Base-by-base conservation (phyloP, 64 coral and sea anemone species). In the Montipora sp. region DNA sequence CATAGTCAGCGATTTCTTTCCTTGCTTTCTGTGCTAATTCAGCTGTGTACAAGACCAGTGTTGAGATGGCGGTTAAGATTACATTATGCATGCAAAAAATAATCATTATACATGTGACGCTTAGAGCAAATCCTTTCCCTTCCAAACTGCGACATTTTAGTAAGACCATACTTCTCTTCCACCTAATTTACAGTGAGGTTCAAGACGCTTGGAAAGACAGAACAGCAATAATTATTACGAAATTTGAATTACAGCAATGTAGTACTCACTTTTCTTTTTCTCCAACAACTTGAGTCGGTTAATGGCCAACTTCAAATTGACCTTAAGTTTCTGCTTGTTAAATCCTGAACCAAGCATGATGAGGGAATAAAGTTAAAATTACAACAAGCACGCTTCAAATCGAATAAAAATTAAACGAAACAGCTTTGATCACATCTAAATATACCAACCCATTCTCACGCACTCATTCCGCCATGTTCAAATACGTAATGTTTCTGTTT, bases 191-290 rank as follows among this genome's bases (percentile, higher is more conserved):
- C 0, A 36, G 36, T 2, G 36, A 36, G 36, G 36, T 36, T 36
- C 36, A 36, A 36, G 36, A 36, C 36, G 36, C 36, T 36, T 36
- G 36, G 45, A 14, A 27, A 22, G 6, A 7, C 0, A 68, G n/a
- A 36, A 45, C 5, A 44, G 46, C 47, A 61, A 83, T 0, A 78
- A 36, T 10, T 13, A 76, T 68, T 50, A 48, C 73, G 79, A 82
- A 91, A 77, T 78, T 77, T 36, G 0, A 27, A 44, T 2, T 36
- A 36, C 36, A 36, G 36, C 36, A 36, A 36, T 36, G 55, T 1
- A 13, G 51, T 51, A 94, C 98, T 89, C 12, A 99, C 98, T 99
- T 73, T 99, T 99, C 63, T 99, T 99, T 81, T 99, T 99, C 85
- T 99, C 98, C 79, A 99, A 88, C 13, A 99, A 80, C 58, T 99